Evolutionary conservation across 2,113 vertebrate species (phyloP), one percentile per base, ranked within the genome.

Genomic region (Ploceus nigricollis): DNA sequence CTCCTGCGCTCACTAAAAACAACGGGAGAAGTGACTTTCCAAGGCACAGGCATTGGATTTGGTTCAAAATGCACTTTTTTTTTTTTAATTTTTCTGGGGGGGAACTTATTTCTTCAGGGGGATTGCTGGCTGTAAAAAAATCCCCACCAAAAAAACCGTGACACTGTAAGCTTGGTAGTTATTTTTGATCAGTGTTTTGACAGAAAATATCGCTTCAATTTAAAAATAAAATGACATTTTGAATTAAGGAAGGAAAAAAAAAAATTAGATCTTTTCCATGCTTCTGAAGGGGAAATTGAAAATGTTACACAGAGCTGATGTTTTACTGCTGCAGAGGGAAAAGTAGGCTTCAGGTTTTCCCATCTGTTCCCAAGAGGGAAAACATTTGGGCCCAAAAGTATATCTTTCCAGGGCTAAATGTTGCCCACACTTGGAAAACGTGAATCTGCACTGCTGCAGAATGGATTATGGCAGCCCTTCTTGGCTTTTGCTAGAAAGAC

Each of bases 191-290:
- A 13, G 60, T 81, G 71, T 93, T 95, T 96, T 95, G 92, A 95
- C 93, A 75, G 54, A 40, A 89, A 87, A 50, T 64, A 81, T 86
- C 89, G 53, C 73, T 88, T 89, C 28, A 22, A 79, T 96, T 96
- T 95, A 96, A 95, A 94, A 97, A 93, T 95, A 97, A 95, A 92
- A 63, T 82, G 80, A 70, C 83, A 77, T 89, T 92, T 95, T 63
- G 19, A 89, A 87, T 95, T 90, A 48, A 54, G 60, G 48, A 50
- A 63, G 53, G 11, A 51, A 82, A 35, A 50, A 82, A 82, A 39
- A 82, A 39, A 45, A 15, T 45, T 45, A 48, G 50, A 81, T 40
- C 1, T 3, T 53, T 92, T 94, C 65, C 48, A 24, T 75, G 35
- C 44, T 89, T 84, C 45, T 71, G 47, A 87, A 75, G 76, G 72